Conservation (phyloP, 2,797 vertebrate species). For the Mionectes olivaceus region DNA sequence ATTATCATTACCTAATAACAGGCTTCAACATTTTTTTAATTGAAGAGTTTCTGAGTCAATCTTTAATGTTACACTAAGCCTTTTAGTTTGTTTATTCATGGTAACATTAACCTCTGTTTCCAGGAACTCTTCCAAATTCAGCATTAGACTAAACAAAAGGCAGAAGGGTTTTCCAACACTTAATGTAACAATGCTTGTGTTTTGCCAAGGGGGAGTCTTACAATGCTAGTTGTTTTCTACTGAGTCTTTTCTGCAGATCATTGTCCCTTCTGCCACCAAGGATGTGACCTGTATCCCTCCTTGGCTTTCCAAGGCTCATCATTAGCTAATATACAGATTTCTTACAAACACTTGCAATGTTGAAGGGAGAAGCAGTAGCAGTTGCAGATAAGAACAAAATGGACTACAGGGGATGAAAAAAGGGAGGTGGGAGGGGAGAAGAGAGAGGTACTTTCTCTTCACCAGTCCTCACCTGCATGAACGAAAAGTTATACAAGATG, state of each 20-base stretch:
- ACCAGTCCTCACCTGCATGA: background rate
- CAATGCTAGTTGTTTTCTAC: background rate
- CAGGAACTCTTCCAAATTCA: background rate
- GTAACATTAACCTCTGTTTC: background rate
- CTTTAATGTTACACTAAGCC: background rate
- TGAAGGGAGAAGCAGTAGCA: background rate
- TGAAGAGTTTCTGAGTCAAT: background rate
- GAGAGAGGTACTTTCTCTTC: background rate
- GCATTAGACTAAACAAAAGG: background rate
- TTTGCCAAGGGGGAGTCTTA: background rate
- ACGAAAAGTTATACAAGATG: background rate
- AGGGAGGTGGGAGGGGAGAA: accelerated
- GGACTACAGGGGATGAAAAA: accelerated
- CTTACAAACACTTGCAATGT: background rate
- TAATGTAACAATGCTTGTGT: background rate
- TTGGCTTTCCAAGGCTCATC: background rate
- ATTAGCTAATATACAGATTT: background rate
- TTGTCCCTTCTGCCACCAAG: background rate
- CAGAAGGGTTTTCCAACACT: background rate
- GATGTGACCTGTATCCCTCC: background rate
- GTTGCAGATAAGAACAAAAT: background rate
- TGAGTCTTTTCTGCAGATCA: background rate
- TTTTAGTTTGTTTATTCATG: background rate
- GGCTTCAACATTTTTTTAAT: background rate
- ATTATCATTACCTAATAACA: background rate